A percentile compares a stretch with the other conserved stretches of the same genome.
phyloP scores from a whole-genome alignment of 2,797 vertebrate species.

The Taenioides sp. region DNA sequence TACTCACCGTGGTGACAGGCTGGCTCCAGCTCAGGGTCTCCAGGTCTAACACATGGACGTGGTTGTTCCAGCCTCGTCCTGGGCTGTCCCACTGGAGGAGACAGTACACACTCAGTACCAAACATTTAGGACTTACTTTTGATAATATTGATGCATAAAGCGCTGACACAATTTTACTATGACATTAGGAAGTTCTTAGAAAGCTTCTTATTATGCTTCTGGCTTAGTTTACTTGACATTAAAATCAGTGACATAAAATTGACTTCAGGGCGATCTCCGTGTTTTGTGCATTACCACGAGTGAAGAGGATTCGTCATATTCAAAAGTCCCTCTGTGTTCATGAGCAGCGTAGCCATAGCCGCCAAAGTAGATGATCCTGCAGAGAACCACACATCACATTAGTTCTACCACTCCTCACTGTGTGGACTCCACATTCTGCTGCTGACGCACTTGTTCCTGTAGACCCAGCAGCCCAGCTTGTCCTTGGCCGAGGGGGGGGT shows the following conservation, averaged over 20 bases:
- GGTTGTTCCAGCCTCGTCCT: slow-evolving; percentile 95
- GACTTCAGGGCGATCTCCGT: too few species aligned
- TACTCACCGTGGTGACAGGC: slow-evolving; percentile 86
- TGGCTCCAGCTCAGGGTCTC: slow-evolving; percentile 91
- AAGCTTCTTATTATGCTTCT: too few species aligned
- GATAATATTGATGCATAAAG: neutral
- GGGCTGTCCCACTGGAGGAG: slow-evolving; percentile 73
- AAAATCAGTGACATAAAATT: too few species aligned
- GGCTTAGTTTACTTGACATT: too few species aligned
- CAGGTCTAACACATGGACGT: slow-evolving; percentile 91
- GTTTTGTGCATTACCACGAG: slow-evolving; percentile 75
- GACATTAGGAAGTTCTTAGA: too few species aligned
- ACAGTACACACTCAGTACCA: neutral
- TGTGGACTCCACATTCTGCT: too few species aligned
- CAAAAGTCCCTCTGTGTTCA: slow-evolving; percentile 87
- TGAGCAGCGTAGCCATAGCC: slow-evolving; percentile 94
- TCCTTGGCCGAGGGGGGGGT: slow-evolving; percentile 91
- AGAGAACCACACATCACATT: neutral
- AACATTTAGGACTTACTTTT: neutral
- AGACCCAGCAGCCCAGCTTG: slow-evolving; percentile 96
- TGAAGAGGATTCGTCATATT: slow-evolving; percentile 92
- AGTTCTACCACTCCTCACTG: neutral
- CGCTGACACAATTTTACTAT: too few species aligned
- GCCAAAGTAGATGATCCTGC: slow-evolving; percentile 95
- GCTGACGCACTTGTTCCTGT: slow-evolving; percentile 85